Base-by-base conservation (phyloP, 2,113 vertebrate genomes). In the Sander lucioperca region DNA sequence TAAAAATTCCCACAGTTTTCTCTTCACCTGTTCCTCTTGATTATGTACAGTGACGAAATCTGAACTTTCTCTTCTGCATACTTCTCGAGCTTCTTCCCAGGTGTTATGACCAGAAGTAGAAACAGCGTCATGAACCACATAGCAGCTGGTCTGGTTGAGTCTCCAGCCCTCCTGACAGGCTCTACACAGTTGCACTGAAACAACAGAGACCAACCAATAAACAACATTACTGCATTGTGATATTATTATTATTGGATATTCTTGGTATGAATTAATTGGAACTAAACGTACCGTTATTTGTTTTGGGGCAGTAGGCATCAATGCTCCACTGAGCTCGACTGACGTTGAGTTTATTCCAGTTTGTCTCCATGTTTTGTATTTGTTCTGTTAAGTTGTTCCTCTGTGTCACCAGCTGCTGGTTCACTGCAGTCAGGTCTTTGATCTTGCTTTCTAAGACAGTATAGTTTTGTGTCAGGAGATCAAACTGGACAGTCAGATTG, bases 101-200 rank as follows among this genome's bases (percentile, higher is more conserved):
- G 23, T 81, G 48, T 1, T 87, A n/a, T 1, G 8, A 0, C 5
- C 0, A 11, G 0, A 0, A 5, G 0, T 0, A 0, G 9, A 9
- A 10, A 0, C 0, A 6, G 19, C 0, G 2, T 89, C 0, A 21
- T 53, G n/a, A 63, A 47, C 0, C 0, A 1, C 9, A 51, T 82
- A 87, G 33, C 88, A 91, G 64, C 36, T 79, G 67, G 47, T 12
- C 12, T 13, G 0, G 0, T 0, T 0, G 0, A 0, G 0, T 0
- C 1, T 0, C 88, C 90, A 91, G 5, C 27, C 33, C 0, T 0
- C 0, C 48, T 0, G 43, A 77, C 90, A 91, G 53, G 54, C 0
- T 0, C 0, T 0, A 58, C 86, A 90, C 3, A 0, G 0, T 71
- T 50, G 36, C 0, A 0, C 84, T 88, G 68, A 54, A 83, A 76